phyloP scores from a whole-genome alignment of 1,140 invertebrate species.

The Hypothenemus hampei region DNA sequence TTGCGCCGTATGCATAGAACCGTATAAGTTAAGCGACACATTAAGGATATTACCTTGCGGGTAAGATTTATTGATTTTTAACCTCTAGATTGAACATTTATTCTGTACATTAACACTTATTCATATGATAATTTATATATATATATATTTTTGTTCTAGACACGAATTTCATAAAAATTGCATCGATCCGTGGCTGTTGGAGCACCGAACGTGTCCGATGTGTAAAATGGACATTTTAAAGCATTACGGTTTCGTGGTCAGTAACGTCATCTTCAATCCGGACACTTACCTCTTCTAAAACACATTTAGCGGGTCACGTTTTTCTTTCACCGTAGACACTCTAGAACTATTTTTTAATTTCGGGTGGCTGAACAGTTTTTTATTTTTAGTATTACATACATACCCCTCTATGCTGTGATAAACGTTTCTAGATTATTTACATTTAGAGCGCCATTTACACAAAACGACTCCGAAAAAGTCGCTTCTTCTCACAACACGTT shows the following conservation, averaged over 20 bases:
- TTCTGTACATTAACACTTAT: background rate
- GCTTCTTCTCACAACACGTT: slow-evolving; percentile 15
- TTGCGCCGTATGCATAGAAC: slow-evolving; percentile 89
- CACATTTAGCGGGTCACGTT: too few relatives aligned
- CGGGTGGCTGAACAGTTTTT: slow-evolving; percentile 1
- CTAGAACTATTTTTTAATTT: slow-evolving; percentile 2
- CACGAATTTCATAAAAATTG: slow-evolving; percentile 92
- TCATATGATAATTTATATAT: background rate
- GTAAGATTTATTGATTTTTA: slow-evolving; percentile 54
- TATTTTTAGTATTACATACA: too few relatives aligned
- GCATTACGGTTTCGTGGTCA: slow-evolving; percentile 82
- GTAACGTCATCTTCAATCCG: slow-evolving; percentile 41
- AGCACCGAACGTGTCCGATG: slow-evolving; percentile 91
- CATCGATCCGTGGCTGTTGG: slow-evolving; percentile 91
- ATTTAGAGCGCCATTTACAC: slow-evolving; percentile 25
- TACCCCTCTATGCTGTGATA: slow-evolving; percentile 28
- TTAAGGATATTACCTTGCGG: slow-evolving; percentile 82
- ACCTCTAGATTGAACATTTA: background rate
- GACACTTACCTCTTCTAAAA: slow-evolving; percentile 27
- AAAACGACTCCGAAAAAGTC: too few relatives aligned
- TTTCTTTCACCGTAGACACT: too few relatives aligned
- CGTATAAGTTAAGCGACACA: slow-evolving; percentile 77
- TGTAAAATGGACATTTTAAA: slow-evolving; percentile 93
- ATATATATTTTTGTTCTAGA: slow-evolving; percentile 51
- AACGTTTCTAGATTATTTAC: slow-evolving; percentile 2